These are phyloP conservation scores for Chrysolina oricalcia DNA, from an alignment of 2,888 invertebrate species.

Conservation along the genomic window DNA sequence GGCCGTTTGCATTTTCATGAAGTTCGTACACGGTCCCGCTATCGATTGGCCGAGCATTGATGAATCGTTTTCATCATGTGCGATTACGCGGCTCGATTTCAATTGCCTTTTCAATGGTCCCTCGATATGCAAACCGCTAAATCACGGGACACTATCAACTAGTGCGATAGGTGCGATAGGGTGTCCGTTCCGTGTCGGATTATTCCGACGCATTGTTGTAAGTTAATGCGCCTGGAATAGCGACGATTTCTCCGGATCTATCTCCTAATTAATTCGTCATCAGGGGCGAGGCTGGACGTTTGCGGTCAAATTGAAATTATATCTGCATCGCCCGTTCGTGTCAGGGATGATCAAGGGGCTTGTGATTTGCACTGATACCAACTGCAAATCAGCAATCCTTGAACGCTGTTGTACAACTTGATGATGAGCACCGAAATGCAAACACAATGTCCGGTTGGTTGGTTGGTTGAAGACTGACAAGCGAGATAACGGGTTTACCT, in stretches of 20 bases:
- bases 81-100: constrained; percentile 72
- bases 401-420: too few relatives aligned
- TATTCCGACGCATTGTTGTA: constrained; percentile 59
- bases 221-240: constrained; percentile 55
- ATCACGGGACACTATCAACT: constrained; percentile 70
- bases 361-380: background rate
- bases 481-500: too few relatives aligned
- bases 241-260: constrained; percentile 50
- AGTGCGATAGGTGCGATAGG: constrained; percentile 66
- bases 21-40: constrained; percentile 59
- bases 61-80: constrained; percentile 73
- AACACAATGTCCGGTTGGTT: too few relatives aligned
- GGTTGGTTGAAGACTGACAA: too few relatives aligned
- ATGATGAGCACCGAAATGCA: too few relatives aligned
- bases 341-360: background rate
- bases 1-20: constrained; percentile 68
- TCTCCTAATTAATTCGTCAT: constrained; percentile 50
- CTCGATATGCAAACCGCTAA: constrained; percentile 70
- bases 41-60: constrained; percentile 69
- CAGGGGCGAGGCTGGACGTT: constrained; percentile 32
- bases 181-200: constrained; percentile 64
- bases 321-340: constrained; percentile 23
- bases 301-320: constrained; percentile 43
- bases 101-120: constrained; percentile 72
- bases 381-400: background rate